phyloP scores from a whole-genome alignment of 1,140 invertebrate species.

The Drosophila yakuba region DNA sequence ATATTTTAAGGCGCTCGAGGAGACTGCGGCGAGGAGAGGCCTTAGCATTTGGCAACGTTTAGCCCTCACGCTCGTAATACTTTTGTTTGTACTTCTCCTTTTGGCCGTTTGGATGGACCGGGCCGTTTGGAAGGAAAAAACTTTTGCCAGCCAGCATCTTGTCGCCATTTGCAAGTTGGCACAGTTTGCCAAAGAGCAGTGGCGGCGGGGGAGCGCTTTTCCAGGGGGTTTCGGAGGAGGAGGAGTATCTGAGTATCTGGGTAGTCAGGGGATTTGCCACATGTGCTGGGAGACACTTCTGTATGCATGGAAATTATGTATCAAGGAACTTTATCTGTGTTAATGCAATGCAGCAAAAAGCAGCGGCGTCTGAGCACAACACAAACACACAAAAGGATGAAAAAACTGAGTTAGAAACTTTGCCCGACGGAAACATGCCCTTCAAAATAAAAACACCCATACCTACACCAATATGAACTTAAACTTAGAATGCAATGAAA shows the following conservation, averaged over 20 bases:
- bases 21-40: conserved; percentile 12
- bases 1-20: conserved; percentile 64
- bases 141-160: conserved; percentile 80
- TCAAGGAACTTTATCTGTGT: conserved; percentile 83
- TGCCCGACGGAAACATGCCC: not conserved
- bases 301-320: conserved; percentile 80
- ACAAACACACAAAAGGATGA: conserved; percentile 38
- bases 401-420: not conserved
- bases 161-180: conserved; percentile 80
- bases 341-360: conserved; percentile 81
- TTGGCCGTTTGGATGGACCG: conserved; percentile 48
- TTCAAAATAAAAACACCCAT: not conserved
- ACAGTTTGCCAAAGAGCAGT: conserved; percentile 41
- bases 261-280: conserved; percentile 40
- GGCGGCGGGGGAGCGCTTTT: not conserved
- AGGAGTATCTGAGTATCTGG: not conserved
- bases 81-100: conserved; percentile 62
- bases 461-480: not conserved
- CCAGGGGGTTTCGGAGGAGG: not conserved
- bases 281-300: conserved; percentile 68
- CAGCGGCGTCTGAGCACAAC: conserved; percentile 45
- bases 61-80: conserved; percentile 64
- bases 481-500: not conserved
- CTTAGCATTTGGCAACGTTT: conserved; percentile 75
- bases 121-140: conserved; percentile 45